Evolutionary conservation across 2,113 vertebrate genomes (phyloP), one percentile per base, ranked within the genome.

Genomic region (Tragelaphus scriptus): DNA sequence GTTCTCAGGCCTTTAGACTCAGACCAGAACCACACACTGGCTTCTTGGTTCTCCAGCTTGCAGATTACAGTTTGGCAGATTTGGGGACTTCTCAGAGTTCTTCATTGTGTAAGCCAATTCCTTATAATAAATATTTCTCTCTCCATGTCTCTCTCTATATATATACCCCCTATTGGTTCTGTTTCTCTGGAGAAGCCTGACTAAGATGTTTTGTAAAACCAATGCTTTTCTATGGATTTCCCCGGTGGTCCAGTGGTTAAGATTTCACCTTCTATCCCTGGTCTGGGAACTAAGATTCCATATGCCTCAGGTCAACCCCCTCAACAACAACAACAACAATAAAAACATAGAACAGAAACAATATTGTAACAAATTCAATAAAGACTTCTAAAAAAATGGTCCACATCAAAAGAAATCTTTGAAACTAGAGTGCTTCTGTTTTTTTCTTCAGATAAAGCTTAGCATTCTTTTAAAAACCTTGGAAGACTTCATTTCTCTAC

Each of bases 391-490:
- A 44, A 77, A 40, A 26, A 77, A 44, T 26, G 12, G 23, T 44
- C 36, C 3, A 77, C 40, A 77, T 26, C 71, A 77, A 44, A 77
- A 23, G 40, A 77, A 77, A 77, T 77, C 71, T 77, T 77, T 77
- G 71, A 77, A 77, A 77, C 71, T 77, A 77, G 6, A 44, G 49
- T 2, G 30, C 79, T 91, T 95, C 16, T 65, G 12, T 30, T 80
- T 75, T 44, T 85, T 91, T 95, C n/a, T 85, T 91, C 51, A 51
- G 49, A 56, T 95, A 91, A 91, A 91, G 30, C 49, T 91, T 85
- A 80, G 15, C 7, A 49, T 91, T 56, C 8, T 65, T 95, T 91
- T 36, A 36, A 80, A 91, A 91, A 47, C 16, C 25, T 81, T 23
- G 47, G 47, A 49, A 63, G 23, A 49, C 49, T 90, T 65, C 14